Evolutionary conservation across 2,888 invertebrate species (phyloP).

Genomic region (Metalampra italica): DNA sequence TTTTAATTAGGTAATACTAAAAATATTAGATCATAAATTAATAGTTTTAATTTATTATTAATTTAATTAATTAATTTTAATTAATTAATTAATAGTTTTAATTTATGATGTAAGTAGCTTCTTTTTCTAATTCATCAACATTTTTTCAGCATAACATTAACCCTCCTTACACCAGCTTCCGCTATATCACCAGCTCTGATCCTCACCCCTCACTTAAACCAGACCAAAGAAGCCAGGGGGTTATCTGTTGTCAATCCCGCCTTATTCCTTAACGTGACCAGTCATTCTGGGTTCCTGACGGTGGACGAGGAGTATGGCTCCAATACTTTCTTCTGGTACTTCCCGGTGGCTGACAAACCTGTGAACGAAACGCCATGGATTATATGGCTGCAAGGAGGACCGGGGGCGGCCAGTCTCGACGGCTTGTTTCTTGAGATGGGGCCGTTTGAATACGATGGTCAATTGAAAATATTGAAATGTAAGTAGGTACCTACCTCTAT

Average conservation of each 20-base stretch:
- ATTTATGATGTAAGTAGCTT: no score
- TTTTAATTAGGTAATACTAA: no score
- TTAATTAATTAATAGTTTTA: no score
- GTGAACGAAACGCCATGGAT: conserved; percentile 80
- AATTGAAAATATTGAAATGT: conserved; percentile 43
- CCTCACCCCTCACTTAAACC: conserved; percentile 46
- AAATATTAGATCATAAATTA: no score
- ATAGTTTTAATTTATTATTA: no score
- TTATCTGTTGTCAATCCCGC: conserved; percentile 41
- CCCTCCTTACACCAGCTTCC: neutral
- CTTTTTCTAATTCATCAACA: neutral
- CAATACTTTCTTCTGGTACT: conserved; percentile 92
- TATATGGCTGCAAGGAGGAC: conserved; percentile 94
- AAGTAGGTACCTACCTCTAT: no score
- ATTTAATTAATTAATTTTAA: no score
- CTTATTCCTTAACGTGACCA: conserved; percentile 53
- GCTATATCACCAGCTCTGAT: conserved; percentile 37
- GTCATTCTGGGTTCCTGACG: conserved; percentile 77
- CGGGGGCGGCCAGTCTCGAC: conserved; percentile 82
- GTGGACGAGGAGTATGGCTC: conserved; percentile 85
- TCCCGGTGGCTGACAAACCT: conserved; percentile 75
- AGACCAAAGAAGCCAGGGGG: conserved; percentile 38
- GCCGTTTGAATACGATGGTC: conserved; percentile 40
- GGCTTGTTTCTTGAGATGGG: conserved; percentile 64
- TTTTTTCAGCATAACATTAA: neutral